Percentiles rank a stretch among this genome's conserved stretches.
Evolutionary conservation across 2,797 vertebrate species (phyloP).

Genomic region (Botia almorhae): DNA sequence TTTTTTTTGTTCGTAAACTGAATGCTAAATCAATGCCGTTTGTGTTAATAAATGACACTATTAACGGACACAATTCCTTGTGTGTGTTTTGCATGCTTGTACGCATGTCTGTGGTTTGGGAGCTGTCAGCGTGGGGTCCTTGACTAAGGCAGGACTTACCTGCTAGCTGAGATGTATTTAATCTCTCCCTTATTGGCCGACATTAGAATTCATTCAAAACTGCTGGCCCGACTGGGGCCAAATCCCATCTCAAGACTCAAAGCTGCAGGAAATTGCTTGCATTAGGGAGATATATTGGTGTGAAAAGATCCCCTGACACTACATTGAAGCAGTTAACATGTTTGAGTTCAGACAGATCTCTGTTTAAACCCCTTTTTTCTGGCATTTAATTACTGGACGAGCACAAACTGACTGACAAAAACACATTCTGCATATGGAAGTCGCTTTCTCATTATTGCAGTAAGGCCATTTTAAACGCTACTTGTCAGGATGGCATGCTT

Average conservation of each 20-base stretch:
- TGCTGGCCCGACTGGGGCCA: conserved; percentile 71
- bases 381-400: not conserved
- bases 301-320: conserved; percentile 79
- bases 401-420: not conserved
- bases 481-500: not conserved
- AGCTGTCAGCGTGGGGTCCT: conserved; percentile 10
- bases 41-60: not conserved
- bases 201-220: conserved; percentile 74
- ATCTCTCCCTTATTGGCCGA: conserved; percentile 75
- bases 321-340: conserved; percentile 69
- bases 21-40: too few species aligned
- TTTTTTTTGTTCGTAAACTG: too few species aligned
- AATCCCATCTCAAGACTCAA: conserved; percentile 74
- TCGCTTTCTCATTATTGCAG: conserved; percentile 1
- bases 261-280: conserved; percentile 84
- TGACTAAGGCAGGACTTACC: conserved; percentile 45
- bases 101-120: conserved; percentile 12
- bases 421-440: not conserved
- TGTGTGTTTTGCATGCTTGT: conserved; percentile 28
- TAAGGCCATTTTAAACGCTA: not conserved
- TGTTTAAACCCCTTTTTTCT: conserved; percentile 35
- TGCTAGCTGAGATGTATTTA: conserved; percentile 64
- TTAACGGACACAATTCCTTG: not conserved
- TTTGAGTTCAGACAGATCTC: conserved; percentile 61
- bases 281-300: conserved; percentile 83